phyloP scores from a whole-genome alignment of 2,797 vertebrate species.

The Cheirogaleus major region DNA sequence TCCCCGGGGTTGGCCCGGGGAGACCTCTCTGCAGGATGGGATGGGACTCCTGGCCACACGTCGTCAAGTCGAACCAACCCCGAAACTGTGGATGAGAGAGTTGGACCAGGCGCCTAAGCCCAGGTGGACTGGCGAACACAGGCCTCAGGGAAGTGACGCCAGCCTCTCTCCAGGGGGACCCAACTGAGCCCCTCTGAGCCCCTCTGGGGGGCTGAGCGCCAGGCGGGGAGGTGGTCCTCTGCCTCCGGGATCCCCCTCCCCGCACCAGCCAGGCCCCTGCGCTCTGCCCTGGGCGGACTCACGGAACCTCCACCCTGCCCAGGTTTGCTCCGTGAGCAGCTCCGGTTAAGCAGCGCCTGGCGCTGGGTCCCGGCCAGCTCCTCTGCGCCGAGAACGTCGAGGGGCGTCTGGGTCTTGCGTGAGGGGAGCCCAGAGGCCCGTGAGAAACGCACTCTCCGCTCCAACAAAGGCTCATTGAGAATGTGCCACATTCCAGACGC shows the following conservation, averaged over 20 bases:
- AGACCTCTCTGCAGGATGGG: not conserved
- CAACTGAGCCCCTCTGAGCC: not conserved
- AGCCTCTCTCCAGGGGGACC: not conserved
- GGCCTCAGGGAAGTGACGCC: not conserved
- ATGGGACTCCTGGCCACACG: not conserved
- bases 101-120: not conserved
- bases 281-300: not conserved
- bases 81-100: fast-evolving
- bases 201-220: too few species aligned
- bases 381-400: not conserved
- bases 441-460: not conserved
- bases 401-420: not conserved
- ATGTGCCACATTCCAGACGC: not conserved
- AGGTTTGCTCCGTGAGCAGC: fast-evolving
- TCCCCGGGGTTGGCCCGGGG: not conserved
- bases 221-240: not conserved
- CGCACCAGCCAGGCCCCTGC: not conserved
- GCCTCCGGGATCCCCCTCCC: not conserved
- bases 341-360: too few species aligned
- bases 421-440: too few species aligned
- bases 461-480: not conserved
- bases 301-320: fast-evolving
- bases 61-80: not conserved
- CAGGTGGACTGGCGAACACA: not conserved
- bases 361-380: not conserved